Conservation (phyloP, 2,797 vertebrate species). For the Lateolabrax maculatus region DNA sequence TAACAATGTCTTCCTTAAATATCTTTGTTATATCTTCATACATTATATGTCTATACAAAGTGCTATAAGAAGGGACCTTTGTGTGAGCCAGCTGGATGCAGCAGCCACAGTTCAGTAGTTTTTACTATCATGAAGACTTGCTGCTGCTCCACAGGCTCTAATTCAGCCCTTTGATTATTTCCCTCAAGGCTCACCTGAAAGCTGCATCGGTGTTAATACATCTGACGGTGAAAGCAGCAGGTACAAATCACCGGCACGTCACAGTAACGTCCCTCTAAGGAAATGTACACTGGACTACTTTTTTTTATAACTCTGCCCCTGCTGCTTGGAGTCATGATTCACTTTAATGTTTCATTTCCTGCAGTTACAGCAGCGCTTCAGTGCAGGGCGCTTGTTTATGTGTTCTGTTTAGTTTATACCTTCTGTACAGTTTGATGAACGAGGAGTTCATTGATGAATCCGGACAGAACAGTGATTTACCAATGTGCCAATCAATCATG, state of each 20-base stretch:
- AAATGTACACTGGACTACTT: slow-evolving; percentile 17
- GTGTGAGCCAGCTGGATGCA: neutral
- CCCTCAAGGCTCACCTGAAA: slow-evolving; percentile 34
- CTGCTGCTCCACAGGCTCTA: slow-evolving; percentile 10
- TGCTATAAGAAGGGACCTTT: neutral
- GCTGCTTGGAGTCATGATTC: slow-evolving; percentile 25
- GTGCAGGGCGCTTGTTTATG: neutral
- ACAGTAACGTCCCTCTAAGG: slow-evolving; percentile 31
- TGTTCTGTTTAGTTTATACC: slow-evolving; percentile 1
- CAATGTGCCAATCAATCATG: neutral
- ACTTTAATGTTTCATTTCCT: slow-evolving; percentile 28
- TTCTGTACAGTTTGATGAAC: neutral
- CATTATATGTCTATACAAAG: neutral
- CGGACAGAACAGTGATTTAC: slow-evolving; percentile 2
- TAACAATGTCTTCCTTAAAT: neutral
- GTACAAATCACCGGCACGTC: slow-evolving; percentile 50
- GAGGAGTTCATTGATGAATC: slow-evolving; percentile 1
- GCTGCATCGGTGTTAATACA: slow-evolving; percentile 17
- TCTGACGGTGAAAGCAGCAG: slow-evolving; percentile 26
- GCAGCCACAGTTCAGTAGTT: neutral
- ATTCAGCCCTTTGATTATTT: slow-evolving; percentile 34
- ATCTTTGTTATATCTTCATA: neutral
- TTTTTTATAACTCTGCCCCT: neutral
- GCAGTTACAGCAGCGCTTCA: neutral
- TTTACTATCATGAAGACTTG: neutral